Conservation (phyloP, 2,797 vertebrate genomes). For the Danio kyathit region DNA sequence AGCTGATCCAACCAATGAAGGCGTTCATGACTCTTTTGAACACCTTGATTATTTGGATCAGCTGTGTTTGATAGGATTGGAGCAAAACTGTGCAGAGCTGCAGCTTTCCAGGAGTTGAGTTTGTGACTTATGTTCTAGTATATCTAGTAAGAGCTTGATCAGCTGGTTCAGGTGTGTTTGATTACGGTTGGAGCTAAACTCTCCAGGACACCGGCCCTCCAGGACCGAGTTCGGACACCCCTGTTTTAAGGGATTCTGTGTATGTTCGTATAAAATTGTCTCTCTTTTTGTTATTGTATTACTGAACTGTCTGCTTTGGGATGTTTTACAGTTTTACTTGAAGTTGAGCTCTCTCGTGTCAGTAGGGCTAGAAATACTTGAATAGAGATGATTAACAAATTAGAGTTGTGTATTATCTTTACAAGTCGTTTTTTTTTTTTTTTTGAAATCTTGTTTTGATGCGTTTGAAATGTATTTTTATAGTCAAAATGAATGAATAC, state of each 20-base stretch:
- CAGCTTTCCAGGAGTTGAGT: too few relatives aligned
- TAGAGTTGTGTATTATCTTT: neutral
- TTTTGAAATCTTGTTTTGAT: neutral
- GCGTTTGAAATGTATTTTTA: conserved; percentile 1
- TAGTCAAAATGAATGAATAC: neutral
- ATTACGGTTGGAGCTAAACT: too few relatives aligned
- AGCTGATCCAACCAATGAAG: too few relatives aligned
- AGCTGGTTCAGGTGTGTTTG: too few relatives aligned
- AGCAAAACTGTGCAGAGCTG: too few relatives aligned
- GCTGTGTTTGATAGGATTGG: too few relatives aligned
- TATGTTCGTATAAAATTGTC: neutral
- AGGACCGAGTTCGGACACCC: too few relatives aligned
- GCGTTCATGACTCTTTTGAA: too few relatives aligned
- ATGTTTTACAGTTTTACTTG: neutral
- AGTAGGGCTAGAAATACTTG: neutral
- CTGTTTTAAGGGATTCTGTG: neutral
- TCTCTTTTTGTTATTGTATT: neutral
- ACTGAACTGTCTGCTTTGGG: neutral
- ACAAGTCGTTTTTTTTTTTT: neutral
- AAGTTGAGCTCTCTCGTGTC: neutral
- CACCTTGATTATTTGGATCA: too few relatives aligned
- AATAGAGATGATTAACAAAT: conserved; percentile 1
- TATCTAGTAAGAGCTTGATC: too few relatives aligned
- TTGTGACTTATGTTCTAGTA: too few relatives aligned
- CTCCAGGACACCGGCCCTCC: too few relatives aligned